Percentiles rank a stretch among this genome's conserved stretches.
Conservation (phyloP, 1,140 invertebrate species). For the Sycophila sp. region DNA sequence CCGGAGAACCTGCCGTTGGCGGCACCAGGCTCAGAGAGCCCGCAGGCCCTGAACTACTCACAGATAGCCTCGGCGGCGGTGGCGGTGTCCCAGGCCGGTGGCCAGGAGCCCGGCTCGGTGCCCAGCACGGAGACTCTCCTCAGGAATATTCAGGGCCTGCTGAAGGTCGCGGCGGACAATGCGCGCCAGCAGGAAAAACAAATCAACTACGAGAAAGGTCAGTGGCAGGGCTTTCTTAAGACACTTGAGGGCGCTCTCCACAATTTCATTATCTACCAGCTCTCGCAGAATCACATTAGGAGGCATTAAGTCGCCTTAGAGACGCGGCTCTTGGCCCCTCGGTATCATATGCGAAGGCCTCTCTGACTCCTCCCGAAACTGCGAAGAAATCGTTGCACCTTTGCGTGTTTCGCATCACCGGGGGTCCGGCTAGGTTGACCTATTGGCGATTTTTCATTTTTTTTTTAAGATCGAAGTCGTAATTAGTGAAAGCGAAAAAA, state of each 20-base stretch:
- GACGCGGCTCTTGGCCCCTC: neutral
- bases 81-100: conserved; percentile 58
- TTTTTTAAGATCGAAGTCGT: too few relatives aligned
- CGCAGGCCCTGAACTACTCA: conserved; percentile 78
- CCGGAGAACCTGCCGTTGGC: conserved; percentile 70
- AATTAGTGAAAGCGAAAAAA: too few relatives aligned
- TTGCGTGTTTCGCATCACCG: too few relatives aligned
- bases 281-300: conserved; percentile 63
- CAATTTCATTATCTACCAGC: conserved; percentile 65
- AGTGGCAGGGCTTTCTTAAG: conserved; percentile 67
- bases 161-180: conserved; percentile 95
- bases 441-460: too few relatives aligned
- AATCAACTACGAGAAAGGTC: conserved; percentile 97
- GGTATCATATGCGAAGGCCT: neutral
- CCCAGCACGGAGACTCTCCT: conserved; percentile 92
- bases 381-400: too few relatives aligned
- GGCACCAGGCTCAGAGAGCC: conserved; percentile 70
- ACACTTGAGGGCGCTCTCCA: conserved; percentile 65
- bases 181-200: conserved; percentile 94
- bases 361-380: neutral
- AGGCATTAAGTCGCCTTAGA: conserved; percentile 52
- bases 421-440: too few relatives aligned
- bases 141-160: conserved; percentile 92
- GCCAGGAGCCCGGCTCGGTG: conserved; percentile 69
- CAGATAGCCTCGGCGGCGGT: conserved; percentile 69